Evolutionary conservation across 2,113 vertebrate genomes (phyloP), one percentile per base, ranked within the genome.

Genomic region (Esox niger): DNA sequence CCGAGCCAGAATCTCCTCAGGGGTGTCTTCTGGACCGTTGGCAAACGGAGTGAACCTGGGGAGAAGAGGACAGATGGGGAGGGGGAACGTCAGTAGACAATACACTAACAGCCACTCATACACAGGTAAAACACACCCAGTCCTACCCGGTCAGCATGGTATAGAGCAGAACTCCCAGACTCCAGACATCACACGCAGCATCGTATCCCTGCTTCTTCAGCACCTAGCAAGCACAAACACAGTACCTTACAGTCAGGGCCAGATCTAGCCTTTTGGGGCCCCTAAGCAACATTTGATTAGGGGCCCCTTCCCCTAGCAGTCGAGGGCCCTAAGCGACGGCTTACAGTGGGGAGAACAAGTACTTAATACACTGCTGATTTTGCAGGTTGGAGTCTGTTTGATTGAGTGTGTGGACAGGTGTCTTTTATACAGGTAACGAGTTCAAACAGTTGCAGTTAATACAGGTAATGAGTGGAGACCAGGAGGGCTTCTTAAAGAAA

Each of bases 151-250:
- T 92, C 73, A 95, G 68, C 94, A 95, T 95, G 4, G 93, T 95
- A 73, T 95, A 95, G 43, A 95, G 91, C 29, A 95, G 92, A 69
- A 95, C 93, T 73, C 94, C 93, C 68, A 95, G 84, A 79, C 94
- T 95, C 94, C 94, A 95, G 74, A 95, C 95, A 85, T 95, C 94
- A 88, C 94, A 95, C 30, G 94, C 93, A 82, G 91, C 94, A 87
- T 95, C 93, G 47, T 95, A 95, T 3, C 94, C 94, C 70, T 95
- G 94, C 79, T 94, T 91, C 90, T 91, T 95, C 74, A 95, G 88
- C 83, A 95, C 94, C 94, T 94, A 31, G 8, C 66, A 10, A 62
- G 47, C n/a, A 52, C 35, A 64, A 47, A 61, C 32, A 64, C 66
- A 57, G 55, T n/a, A 32, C 47, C 17, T 33, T 23, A 56, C 27